These are phyloP conservation scores for Drosophila tanythrix DNA, from an alignment of 2,888 invertebrate species.

Conservation along the genomic window DNA sequence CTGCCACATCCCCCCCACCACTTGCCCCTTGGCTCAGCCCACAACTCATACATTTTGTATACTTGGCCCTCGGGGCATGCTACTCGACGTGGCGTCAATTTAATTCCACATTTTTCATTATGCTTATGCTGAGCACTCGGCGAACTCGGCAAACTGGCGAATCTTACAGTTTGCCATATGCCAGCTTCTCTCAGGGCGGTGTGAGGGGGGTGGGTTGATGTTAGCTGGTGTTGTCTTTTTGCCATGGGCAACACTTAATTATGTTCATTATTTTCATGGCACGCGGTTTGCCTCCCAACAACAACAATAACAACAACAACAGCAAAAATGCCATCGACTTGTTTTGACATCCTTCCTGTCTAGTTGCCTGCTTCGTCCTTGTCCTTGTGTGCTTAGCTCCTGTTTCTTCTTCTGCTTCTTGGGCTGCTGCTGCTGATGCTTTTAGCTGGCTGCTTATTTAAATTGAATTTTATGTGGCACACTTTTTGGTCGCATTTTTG, in stretches of 20 bases:
- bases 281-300: slow-evolving; percentile 59
- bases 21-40: neutral
- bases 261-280: slow-evolving; percentile 80
- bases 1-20: slow-evolving; percentile 5
- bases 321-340: slow-evolving; percentile 36
- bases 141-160: neutral
- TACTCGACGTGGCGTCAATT: slow-evolving; percentile 73
- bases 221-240: slow-evolving; percentile 58
- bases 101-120: slow-evolving; percentile 80
- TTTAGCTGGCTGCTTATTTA: slow-evolving; percentile 64
- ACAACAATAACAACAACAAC: neutral
- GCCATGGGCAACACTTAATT: slow-evolving; percentile 80
- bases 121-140: slow-evolving; percentile 59
- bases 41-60: slow-evolving; percentile 29
- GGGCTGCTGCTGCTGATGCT: neutral
- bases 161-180: slow-evolving; percentile 45
- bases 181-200: slow-evolving; percentile 1
- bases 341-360: slow-evolving; percentile 48
- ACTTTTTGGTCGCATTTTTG: slow-evolving; percentile 32
- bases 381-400: slow-evolving; percentile 17
- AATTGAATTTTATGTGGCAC: slow-evolving; percentile 72
- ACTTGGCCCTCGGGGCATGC: slow-evolving; percentile 41
- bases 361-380: slow-evolving; percentile 2
- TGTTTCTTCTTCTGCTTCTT: neutral
- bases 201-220: neutral